Evolutionary conservation across 2,888 invertebrate species (phyloP).

Genomic region (Sminthurides aquaticus): DNA sequence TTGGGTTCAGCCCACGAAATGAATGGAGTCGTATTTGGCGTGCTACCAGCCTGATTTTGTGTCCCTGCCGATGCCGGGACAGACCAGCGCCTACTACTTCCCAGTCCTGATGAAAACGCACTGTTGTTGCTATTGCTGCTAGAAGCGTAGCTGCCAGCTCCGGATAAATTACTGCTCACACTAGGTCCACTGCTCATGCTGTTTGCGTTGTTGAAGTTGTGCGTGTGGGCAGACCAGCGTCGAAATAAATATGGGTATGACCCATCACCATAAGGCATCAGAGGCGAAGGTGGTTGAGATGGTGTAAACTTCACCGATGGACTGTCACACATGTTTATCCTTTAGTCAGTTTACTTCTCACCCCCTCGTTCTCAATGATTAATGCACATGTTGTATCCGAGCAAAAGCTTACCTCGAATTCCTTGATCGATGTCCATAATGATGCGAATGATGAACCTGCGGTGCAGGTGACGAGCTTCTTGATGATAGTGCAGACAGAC

Average conservation of each 20-base stretch:
- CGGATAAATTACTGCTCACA: slow-evolving; percentile 29
- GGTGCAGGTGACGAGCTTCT: slow-evolving; percentile 41
- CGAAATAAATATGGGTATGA: slow-evolving; percentile 41
- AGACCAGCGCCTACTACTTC: slow-evolving; percentile 41
- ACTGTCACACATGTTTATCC: no score
- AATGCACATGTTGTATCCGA: neutral
- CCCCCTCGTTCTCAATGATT: neutral
- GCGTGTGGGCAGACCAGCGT: slow-evolving; percentile 42
- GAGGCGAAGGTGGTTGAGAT: slow-evolving; percentile 39
- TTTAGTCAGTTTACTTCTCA: no score
- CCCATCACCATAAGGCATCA: slow-evolving; percentile 39
- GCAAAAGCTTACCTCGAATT: slow-evolving; percentile 32
- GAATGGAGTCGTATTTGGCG: slow-evolving; percentile 15
- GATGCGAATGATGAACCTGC: slow-evolving; percentile 35
- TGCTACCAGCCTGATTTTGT: slow-evolving; percentile 32
- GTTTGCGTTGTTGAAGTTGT: slow-evolving; percentile 29
- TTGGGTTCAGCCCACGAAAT: slow-evolving; percentile 15
- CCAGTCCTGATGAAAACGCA: slow-evolving; percentile 21
- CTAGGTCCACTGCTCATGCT: slow-evolving; percentile 28
- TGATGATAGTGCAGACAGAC: slow-evolving; percentile 39
- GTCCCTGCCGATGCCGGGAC: slow-evolving; percentile 37
- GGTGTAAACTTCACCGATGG: slow-evolving; percentile 43
- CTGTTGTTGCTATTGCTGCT: slow-evolving; percentile 22
- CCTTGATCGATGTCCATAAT: slow-evolving; percentile 38
- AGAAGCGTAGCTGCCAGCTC: slow-evolving; percentile 26